A percentile compares a stretch with the other conserved stretches of the same genome.
Evolutionary conservation across 2,113 vertebrate genomes (phyloP).

Genomic region (Egretta garzetta): DNA sequence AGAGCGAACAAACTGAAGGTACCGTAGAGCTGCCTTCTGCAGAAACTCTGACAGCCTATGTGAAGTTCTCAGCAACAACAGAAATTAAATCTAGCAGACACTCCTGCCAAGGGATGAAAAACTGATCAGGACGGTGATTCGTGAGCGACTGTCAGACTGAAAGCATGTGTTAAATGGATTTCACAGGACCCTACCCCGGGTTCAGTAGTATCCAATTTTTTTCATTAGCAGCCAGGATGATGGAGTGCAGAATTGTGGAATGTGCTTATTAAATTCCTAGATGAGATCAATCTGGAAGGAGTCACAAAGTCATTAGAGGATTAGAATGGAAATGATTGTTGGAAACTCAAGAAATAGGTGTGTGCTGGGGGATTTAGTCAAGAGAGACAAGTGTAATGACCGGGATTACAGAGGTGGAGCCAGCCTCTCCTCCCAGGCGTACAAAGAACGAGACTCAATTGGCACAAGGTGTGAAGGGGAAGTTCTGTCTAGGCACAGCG

Average conservation of each 20-base stretch:
- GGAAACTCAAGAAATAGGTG: background rate
- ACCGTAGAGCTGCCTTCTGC: background rate
- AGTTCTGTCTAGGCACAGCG: accelerated
- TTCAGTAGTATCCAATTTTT: background rate
- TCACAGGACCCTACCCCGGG: background rate
- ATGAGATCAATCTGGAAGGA: background rate
- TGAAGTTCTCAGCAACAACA: background rate
- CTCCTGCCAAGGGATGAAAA: background rate
- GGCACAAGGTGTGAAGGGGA: background rate
- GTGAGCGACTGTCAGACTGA: background rate
- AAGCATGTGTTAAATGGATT: background rate
- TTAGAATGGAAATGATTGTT: background rate
- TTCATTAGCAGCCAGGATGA: background rate
- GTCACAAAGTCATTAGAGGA: background rate
- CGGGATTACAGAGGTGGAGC: background rate
- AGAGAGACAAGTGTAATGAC: background rate
- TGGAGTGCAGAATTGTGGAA: background rate
- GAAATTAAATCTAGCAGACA: background rate
- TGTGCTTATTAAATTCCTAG: background rate
- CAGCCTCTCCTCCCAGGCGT: accelerated
- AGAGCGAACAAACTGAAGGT: background rate
- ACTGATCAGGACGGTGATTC: background rate
- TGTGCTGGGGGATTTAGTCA: background rate
- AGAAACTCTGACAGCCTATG: background rate
- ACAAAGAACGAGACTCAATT: accelerated